Evolutionary conservation across 1,140 invertebrate species (phyloP).

Genomic region (Magallana angulata): DNA sequence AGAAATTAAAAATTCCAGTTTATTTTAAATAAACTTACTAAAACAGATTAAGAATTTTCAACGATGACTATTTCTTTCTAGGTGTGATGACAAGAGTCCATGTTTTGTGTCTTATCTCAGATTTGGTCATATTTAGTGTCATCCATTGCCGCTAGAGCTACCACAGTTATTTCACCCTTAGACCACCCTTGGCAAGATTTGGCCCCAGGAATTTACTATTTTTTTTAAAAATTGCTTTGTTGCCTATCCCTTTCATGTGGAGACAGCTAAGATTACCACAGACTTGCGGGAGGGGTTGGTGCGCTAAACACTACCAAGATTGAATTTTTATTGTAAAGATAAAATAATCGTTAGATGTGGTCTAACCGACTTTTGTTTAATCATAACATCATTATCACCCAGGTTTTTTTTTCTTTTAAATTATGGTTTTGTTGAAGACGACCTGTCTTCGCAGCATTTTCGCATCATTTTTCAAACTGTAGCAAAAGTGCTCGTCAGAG

Average conservation of each 20-base stretch:
- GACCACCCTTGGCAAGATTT: not conserved
- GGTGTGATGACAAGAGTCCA: no score
- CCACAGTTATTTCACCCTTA: slow-evolving; percentile 4
- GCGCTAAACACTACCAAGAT: not conserved
- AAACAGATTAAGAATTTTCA: no score
- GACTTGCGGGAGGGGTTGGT: not conserved
- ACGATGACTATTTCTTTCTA: no score
- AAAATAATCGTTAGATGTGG: slow-evolving; percentile 1
- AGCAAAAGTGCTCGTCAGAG: not conserved
- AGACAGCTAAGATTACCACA: not conserved
- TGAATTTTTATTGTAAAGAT: not conserved
- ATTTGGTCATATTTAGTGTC: not conserved
- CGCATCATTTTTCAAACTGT: not conserved
- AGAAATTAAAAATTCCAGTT: no score
- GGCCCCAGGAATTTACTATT: not conserved
- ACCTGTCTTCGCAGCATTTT: not conserved
- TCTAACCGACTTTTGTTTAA: not conserved
- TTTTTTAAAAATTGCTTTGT: not conserved
- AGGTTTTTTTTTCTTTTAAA: not conserved
- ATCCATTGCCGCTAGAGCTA: not conserved
- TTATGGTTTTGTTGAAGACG: not conserved
- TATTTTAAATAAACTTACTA: no score
- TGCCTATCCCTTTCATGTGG: not conserved
- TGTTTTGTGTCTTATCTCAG: no score
- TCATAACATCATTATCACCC: not conserved